A percentile compares a stretch with the other conserved stretches of the same genome.
These are phyloP conservation scores for Salmo trutta DNA, from an alignment of 2,797 vertebrate genomes.

Conservation along the genomic window DNA sequence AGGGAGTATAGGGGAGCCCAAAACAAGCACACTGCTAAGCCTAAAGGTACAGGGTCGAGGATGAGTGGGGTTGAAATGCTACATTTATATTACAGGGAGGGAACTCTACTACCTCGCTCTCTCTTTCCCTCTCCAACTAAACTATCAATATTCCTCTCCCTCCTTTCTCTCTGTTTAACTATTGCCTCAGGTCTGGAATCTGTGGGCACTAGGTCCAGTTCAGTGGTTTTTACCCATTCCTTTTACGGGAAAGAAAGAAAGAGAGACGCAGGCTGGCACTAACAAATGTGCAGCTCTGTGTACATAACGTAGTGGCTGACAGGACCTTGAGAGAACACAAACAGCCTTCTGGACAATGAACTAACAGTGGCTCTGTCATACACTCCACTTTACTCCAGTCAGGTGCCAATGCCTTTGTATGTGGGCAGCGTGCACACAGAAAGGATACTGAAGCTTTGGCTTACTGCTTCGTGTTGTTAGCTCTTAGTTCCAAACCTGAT, in stretches of 20 bases:
- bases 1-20: no score
- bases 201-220: neutral
- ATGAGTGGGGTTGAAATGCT: no score
- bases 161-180: constrained; percentile 28
- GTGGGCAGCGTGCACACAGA: neutral
- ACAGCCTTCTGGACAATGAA: neutral
- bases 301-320: neutral
- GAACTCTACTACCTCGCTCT: no score
- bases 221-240: neutral
- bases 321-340: neutral
- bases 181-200: neutral
- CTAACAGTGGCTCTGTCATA: neutral
- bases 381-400: neutral
- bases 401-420: neutral
- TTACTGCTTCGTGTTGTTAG: neutral
- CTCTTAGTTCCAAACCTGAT: neutral
- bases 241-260: neutral
- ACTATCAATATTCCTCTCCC: constrained; percentile 12
- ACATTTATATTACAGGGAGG: no score
- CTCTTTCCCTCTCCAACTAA: neutral
- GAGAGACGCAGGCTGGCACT: neutral
- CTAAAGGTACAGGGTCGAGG: no score
- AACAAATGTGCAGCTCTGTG: neutral
- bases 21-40: no score
- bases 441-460: neutral